Evolutionary conservation across 2,113 vertebrate genomes (phyloP).

Genomic region (Leucoraja erinaceus): DNA sequence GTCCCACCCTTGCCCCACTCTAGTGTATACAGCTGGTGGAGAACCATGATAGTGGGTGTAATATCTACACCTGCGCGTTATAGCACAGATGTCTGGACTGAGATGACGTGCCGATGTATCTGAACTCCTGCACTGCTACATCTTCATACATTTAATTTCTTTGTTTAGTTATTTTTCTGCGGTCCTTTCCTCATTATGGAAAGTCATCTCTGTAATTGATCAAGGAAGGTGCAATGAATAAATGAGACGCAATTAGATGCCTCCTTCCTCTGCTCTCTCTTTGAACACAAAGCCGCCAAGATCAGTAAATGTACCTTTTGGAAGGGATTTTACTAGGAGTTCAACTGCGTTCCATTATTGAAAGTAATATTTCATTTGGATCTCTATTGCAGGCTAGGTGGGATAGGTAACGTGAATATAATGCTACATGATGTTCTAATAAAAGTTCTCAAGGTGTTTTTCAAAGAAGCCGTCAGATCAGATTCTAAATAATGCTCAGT

Average conservation of each 20-base stretch:
- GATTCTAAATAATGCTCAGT: background rate
- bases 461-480: background rate
- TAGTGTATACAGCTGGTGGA: too few species aligned
- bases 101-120: too few species aligned
- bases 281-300: background rate
- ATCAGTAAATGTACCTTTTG: background rate
- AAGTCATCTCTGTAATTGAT: background rate
- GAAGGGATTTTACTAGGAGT: background rate
- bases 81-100: too few species aligned
- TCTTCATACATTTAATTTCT: background rate
- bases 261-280: background rate
- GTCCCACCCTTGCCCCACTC: too few species aligned
- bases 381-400: background rate
- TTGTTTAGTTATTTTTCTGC: background rate
- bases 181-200: background rate
- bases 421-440: background rate
- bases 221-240: background rate
- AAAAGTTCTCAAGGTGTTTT: background rate
- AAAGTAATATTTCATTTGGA: background rate
- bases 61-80: too few species aligned
- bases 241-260: background rate
- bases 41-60: too few species aligned
- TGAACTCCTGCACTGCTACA: too few species aligned
- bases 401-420: background rate
- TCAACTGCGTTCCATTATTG: background rate